phyloP scores from a whole-genome alignment of 2,888 invertebrate genomes.

The Corythucha ciliata region DNA sequence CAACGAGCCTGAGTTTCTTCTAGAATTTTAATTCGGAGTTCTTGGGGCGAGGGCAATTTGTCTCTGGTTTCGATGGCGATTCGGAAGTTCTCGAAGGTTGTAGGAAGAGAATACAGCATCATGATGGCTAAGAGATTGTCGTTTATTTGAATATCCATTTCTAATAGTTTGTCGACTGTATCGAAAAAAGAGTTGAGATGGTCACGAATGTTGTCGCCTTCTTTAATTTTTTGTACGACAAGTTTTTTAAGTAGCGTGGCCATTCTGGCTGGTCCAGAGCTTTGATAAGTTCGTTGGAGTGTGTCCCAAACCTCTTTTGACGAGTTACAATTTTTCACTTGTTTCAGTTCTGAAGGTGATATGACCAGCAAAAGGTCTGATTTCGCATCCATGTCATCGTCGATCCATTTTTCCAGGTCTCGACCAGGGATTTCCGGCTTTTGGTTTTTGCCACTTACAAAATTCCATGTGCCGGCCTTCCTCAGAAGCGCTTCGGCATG shows the following conservation, averaged over 20 bases:
- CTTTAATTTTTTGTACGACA: conserved; percentile 38
- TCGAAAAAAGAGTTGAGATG: conserved; percentile 14
- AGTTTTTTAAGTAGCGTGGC: conserved; percentile 41
- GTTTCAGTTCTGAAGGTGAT: conserved; percentile 31
- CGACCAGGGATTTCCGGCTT: conserved; percentile 6
- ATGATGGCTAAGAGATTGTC: conserved; percentile 12
- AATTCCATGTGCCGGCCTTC: conserved; percentile 11
- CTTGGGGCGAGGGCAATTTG: conserved; percentile 5
- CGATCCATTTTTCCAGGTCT: conserved; percentile 8
- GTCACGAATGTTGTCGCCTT: conserved; percentile 29
- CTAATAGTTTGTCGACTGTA: conserved; percentile 12
- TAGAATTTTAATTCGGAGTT: conserved; percentile 18
- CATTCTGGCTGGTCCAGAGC: conserved; percentile 37
- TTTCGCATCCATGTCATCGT: conserved; percentile 12
- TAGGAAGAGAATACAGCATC: conserved; percentile 10
- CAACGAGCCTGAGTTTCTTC: conserved; percentile 12
- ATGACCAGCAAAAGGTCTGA: conserved; percentile 26
- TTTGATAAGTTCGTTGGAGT: conserved; percentile 7
- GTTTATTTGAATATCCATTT: conserved; percentile 10
- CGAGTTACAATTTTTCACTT: conserved; percentile 34
- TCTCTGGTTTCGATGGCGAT: conserved; percentile 19
- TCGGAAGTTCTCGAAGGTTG: conserved; percentile 18
- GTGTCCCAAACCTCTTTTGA: conserved; percentile 39
- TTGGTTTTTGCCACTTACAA: conserved; percentile 10
- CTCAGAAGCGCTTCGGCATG: conserved; percentile 16